Conservation (phyloP, 2,888 invertebrate genomes). For the Bugula neritina region DNA sequence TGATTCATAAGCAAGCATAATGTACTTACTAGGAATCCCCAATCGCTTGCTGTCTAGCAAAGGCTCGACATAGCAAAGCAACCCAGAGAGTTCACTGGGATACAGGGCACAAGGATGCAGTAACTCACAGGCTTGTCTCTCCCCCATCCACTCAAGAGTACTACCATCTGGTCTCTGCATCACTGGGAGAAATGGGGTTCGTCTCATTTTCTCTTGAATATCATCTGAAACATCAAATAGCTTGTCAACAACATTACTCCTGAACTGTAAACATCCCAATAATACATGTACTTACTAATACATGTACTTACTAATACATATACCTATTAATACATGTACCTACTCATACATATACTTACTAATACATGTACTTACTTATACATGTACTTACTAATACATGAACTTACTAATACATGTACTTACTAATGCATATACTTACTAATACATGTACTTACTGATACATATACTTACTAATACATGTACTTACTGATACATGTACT, state of each 20-base stretch:
- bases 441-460: too few relatives aligned
- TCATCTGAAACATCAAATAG: neutral
- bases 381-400: too few relatives aligned
- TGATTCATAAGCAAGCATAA: too few relatives aligned
- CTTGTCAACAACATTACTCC: neutral
- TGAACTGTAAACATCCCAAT: neutral
- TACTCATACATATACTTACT: too few relatives aligned
- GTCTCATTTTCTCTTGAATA: neutral
- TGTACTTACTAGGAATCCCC: conserved; percentile 7
- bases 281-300: neutral
- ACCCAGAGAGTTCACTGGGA: neutral
- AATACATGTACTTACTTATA: too few relatives aligned
- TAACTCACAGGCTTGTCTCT: neutral
- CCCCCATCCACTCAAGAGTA: neutral
- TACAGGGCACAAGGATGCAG: neutral
- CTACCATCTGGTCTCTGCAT: neutral
- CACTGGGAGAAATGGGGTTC: neutral
- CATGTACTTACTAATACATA: too few relatives aligned
- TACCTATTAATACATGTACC: too few relatives aligned
- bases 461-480: too few relatives aligned
- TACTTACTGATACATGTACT: too few relatives aligned
- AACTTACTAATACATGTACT: too few relatives aligned
- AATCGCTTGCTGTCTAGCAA: conserved; percentile 9
- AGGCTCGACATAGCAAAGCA: conserved; percentile 16
- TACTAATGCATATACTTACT: too few relatives aligned